phyloP scores from a whole-genome alignment of 2,797 vertebrate genomes.

The Onychomys torridus region DNA sequence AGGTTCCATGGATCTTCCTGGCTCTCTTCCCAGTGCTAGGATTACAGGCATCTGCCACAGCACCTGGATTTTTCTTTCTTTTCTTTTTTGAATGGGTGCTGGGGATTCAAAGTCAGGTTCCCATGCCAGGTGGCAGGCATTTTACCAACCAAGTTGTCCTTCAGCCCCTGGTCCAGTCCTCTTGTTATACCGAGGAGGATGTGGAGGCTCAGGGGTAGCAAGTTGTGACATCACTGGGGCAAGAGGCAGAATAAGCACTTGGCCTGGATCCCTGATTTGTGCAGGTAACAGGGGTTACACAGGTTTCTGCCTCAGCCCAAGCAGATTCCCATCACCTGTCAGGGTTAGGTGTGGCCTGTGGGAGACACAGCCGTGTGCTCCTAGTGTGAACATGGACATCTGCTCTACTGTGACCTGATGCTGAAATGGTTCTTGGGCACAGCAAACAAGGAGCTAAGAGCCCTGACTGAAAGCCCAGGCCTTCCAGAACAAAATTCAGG shows the following conservation, averaged over 20 bases:
- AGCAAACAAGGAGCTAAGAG: neutral
- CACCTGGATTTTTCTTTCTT: neutral
- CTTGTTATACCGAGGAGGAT: neutral
- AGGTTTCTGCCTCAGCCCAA: rapidly evolving
- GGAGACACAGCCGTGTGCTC: neutral
- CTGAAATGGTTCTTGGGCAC: neutral
- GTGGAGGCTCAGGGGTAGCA: neutral
- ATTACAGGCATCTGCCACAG: neutral
- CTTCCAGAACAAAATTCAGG: neutral
- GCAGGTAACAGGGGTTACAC: neutral
- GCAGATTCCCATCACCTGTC: neutral
- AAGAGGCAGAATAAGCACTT: neutral
- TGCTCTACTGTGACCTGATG: neutral
- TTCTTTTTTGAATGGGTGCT: neutral
- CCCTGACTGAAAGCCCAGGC: neutral
- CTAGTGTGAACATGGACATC: rapidly evolving
- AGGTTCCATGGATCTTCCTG: neutral
- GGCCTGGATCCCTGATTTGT: neutral
- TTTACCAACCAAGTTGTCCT: neutral
- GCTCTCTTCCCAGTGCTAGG: neutral
- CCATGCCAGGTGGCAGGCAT: neutral
- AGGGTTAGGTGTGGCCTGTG: neutral
- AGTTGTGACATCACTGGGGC: neutral
- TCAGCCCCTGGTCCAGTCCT: neutral
- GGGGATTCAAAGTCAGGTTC: neutral